These are phyloP conservation scores for Nomada fabriciana DNA, from an alignment of 2,888 invertebrate species.

Conservation along the genomic window DNA sequence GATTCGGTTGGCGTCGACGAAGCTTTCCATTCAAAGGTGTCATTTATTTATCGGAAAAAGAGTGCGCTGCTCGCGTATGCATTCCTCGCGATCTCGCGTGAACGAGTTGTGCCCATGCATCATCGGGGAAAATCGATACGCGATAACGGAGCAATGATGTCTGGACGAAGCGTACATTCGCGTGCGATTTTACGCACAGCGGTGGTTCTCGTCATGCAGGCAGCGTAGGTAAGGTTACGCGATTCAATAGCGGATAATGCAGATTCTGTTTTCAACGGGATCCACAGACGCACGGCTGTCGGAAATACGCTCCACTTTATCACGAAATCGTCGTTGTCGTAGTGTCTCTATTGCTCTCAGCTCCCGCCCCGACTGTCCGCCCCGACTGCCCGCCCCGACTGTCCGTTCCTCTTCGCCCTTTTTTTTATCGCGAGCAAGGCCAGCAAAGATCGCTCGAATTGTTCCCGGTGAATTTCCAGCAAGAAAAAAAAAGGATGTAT, in stretches of 20 bases:
- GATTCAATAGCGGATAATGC: conserved; percentile 55
- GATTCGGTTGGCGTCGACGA: not conserved
- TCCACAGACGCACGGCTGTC: no score
- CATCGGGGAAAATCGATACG: conserved; percentile 58
- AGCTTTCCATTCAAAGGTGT: not conserved
- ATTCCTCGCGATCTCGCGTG: conserved; percentile 25
- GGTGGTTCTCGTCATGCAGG: conserved; percentile 45
- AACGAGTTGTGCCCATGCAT: conserved; percentile 36
- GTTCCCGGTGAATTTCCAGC: no score
- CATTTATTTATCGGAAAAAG: conserved; percentile 17
- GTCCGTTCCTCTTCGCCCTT: not conserved
- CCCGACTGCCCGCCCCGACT: not conserved
- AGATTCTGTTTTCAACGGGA: conserved; percentile 37
- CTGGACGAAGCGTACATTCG: conserved; percentile 44
- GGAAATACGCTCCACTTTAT: not conserved
- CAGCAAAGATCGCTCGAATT: no score
- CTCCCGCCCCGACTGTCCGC: not conserved
- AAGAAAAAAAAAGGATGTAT: no score
- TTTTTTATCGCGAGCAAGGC: no score
- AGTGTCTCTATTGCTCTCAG: not conserved
- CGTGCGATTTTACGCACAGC: conserved; percentile 29
- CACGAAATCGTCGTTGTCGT: not conserved
- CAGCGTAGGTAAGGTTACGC: conserved; percentile 40
- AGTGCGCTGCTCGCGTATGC: conserved; percentile 8
- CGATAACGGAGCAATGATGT: conserved; percentile 59